Evolutionary conservation across 2,888 invertebrate species (phyloP).

Genomic region (Psococerastis gibbosa): DNA sequence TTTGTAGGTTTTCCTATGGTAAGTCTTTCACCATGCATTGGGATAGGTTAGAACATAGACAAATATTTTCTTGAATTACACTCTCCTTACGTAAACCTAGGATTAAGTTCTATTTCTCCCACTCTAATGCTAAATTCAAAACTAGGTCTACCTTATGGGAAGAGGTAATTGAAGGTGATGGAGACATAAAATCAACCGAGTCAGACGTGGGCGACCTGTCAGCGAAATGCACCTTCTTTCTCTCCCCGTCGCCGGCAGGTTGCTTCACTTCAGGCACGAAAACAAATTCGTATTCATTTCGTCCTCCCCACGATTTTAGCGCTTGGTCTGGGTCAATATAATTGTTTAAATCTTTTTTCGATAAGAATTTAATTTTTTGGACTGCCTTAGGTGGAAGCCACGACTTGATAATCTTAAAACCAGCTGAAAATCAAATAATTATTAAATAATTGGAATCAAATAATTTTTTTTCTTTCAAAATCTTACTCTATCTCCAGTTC

Average conservation of each 20-base stretch:
- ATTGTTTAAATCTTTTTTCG: constrained; percentile 51
- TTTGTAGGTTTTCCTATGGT: too few relatives aligned
- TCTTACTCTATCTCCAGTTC: neutral
- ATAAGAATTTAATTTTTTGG: constrained; percentile 69
- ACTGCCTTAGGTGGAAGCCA: constrained; percentile 76
- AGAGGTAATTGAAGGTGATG: too few relatives aligned
- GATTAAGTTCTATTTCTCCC: too few relatives aligned
- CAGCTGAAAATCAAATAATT: constrained; percentile 36
- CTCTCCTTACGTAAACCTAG: too few relatives aligned
- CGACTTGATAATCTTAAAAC: constrained; percentile 76
- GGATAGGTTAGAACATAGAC: too few relatives aligned
- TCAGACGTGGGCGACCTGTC: too few relatives aligned
- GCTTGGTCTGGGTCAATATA: constrained; percentile 56
- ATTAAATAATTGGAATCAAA: constrained; percentile 8
- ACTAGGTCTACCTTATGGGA: too few relatives aligned
- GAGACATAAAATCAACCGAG: too few relatives aligned
- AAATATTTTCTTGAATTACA: too few relatives aligned
- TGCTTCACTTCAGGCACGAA: constrained; percentile 40
- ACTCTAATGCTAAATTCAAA: too few relatives aligned
- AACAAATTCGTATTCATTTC: constrained; percentile 47
- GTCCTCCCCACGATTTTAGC: constrained; percentile 63
- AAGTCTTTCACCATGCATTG: too few relatives aligned
- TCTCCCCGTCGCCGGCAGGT: constrained; percentile 18
- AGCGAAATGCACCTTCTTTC: constrained; percentile 41
- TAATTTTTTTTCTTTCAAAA: constrained; percentile 5